A percentile compares a stretch with the other conserved stretches of the same genome.
These are phyloP conservation scores for Hiodon alosoides DNA, from an alignment of 2,113 vertebrate genomes.

Conservation along the genomic window DNA sequence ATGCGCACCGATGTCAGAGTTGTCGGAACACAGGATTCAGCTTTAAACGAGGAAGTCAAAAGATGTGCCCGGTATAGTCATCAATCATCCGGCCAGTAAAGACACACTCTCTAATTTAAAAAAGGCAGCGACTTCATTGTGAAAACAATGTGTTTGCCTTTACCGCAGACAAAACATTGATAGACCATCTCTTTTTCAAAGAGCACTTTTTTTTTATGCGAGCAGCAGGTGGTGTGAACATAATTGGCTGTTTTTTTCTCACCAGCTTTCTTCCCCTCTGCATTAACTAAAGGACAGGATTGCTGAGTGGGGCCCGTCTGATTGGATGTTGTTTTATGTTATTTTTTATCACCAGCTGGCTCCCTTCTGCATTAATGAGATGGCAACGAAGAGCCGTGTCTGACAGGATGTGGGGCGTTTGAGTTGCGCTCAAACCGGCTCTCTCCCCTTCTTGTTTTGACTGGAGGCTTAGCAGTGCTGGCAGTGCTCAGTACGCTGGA, in stretches of 20 bases:
- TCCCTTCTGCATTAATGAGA: slow-evolving; percentile 17
- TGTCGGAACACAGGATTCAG: background rate
- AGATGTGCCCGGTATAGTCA: background rate
- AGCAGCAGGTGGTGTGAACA: slow-evolving; percentile 18
- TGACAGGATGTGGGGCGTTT: slow-evolving; percentile 4
- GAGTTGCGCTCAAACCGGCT: background rate
- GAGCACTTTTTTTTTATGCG: slow-evolving; percentile 5
- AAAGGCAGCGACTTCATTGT: slow-evolving; percentile 1
- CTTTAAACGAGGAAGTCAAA: background rate
- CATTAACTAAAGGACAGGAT: slow-evolving; percentile 17
- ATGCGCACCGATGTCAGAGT: background rate
- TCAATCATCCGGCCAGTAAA: slow-evolving; percentile 1
- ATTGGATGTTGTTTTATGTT: slow-evolving; percentile 20
- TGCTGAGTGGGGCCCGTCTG: slow-evolving; percentile 13
- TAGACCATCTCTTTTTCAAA: slow-evolving; percentile 3
- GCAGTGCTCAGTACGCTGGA: background rate
- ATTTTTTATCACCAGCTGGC: slow-evolving; percentile 6
- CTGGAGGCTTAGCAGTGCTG: too few species aligned
- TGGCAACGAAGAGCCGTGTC: background rate
- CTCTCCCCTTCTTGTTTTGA: too few species aligned
- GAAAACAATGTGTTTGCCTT: slow-evolving; percentile 15
- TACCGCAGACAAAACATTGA: slow-evolving; percentile 2
- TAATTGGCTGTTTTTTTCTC: slow-evolving; percentile 21
- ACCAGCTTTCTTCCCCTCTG: slow-evolving; percentile 13
- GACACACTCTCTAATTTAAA: slow-evolving; percentile 2